Conservation (phyloP, 2,113 vertebrate genomes). For the Alethe diademata region DNA sequence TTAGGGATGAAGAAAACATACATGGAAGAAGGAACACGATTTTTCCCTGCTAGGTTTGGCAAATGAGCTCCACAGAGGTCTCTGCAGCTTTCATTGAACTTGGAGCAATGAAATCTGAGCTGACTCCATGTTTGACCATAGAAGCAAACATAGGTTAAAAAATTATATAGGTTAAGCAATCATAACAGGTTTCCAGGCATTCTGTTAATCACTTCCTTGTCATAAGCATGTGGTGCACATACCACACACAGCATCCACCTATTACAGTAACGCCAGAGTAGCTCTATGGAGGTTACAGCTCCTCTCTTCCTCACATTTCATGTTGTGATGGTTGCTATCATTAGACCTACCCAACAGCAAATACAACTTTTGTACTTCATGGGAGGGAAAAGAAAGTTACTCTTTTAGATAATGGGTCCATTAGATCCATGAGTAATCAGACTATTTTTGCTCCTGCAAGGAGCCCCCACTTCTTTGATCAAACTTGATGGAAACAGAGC, state of each 20-base stretch:
- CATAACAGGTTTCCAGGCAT: conserved; percentile 4
- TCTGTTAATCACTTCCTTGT: conserved; percentile 25
- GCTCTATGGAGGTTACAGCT: not conserved
- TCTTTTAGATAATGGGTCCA: not conserved
- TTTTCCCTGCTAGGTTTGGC: not conserved
- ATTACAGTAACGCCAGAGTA: not conserved
- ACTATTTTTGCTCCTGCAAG: not conserved
- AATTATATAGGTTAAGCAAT: not conserved
- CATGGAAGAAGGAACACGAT: not conserved
- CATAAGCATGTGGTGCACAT: not conserved
- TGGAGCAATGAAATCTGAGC: not conserved
- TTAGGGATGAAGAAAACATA: not conserved
- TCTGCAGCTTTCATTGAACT: not conserved
- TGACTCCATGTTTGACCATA: not conserved
- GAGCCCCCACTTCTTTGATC: not conserved
- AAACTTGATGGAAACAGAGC: not conserved
- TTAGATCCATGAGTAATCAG: not conserved
- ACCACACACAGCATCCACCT: not conserved
- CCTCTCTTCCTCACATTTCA: conserved; percentile 5
- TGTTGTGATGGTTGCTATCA: conserved; percentile 1
- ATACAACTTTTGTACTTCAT: not conserved
- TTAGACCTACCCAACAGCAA: not conserved
- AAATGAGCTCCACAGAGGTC: not conserved
- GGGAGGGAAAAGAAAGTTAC: not conserved
- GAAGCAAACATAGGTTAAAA: not conserved